Evolutionary conservation across 2,888 invertebrate species (phyloP), one percentile per base, ranked within the genome.

Genomic region (Apamea anceps): DNA sequence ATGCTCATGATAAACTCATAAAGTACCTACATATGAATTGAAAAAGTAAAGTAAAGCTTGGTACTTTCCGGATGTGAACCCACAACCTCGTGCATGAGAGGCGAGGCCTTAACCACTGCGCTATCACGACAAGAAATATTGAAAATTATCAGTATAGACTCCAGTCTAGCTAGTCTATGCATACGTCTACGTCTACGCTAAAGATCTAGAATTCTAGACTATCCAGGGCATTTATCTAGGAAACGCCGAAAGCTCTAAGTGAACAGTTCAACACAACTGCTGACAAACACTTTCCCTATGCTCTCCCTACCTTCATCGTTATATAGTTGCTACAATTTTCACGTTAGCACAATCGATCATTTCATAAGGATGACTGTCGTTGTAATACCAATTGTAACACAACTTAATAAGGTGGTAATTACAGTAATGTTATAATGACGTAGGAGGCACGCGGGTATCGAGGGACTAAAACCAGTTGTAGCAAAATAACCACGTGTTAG

Each of bases 381-480:
- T 75, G 77, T 84, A 86, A 85, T 89, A 82, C 67, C 81, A 84
- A 83, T 84, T 81, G 28, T 82, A 86, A 77, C 1, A 68, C 80
- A 72, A 82, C 77, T 80, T 54, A 81, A 87, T 90, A 92, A 88
- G 88, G 91, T 90, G 81, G 86, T 85, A 81, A 89, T 90, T 89
- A 81, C 86, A 75, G 32, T 81, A 80, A n/a, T 71, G 28, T 18
- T 62, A 21, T 62, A 32, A 60, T 76, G 25, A 72, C 60, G 65
- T 78, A 80, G 68, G 75, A 74, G 81, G 79, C 67, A 79, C 67
- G 68, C 71, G 57, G 67, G 66, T 81, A 77, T 66, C 82, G 84
- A 84, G 84, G 80, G 83, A 84, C 78, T 81, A 51, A 87, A 92
- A 92, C 92, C 88, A 80, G 91, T 93, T 91, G 75, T 77, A 81